Evolutionary conservation across 2,797 vertebrate species (phyloP).

Genomic region (Paratrypauchen microcephalus): DNA sequence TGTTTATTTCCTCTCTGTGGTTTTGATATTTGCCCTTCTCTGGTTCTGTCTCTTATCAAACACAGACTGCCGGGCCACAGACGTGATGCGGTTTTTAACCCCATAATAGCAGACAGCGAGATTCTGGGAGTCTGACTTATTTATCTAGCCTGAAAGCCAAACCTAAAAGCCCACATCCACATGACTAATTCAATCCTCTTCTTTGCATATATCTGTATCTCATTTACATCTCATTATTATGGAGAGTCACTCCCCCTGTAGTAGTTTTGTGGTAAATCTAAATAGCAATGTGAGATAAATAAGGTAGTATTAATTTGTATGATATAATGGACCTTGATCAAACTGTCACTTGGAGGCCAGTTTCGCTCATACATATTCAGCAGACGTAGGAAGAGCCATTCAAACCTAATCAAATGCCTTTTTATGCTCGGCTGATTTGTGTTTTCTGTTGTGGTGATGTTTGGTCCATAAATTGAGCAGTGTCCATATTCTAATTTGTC

Average conservation of each 20-base stretch:
- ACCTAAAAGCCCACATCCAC: background rate
- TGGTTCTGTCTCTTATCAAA: background rate
- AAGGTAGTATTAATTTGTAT: background rate
- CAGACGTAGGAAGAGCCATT: background rate
- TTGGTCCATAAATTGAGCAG: background rate
- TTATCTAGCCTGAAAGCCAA: background rate
- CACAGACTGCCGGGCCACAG: background rate
- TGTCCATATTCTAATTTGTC: no score
- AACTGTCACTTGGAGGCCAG: background rate
- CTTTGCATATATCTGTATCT: background rate
- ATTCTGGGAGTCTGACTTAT: background rate
- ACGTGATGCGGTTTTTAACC: background rate
- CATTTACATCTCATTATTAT: background rate
- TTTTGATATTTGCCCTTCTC: background rate
- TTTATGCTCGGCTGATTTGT: background rate
- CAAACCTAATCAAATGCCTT: background rate
- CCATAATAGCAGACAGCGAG: background rate
- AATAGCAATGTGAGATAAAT: background rate
- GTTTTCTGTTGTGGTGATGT: background rate
- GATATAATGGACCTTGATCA: background rate
- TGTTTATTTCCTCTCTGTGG: background rate
- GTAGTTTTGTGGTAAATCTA: background rate
- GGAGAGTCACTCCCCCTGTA: background rate
- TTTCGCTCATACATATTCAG: background rate
- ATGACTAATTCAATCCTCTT: background rate